These are phyloP conservation scores for Ectemnius continuus DNA, from an alignment of 2,888 invertebrate genomes.

Conservation along the genomic window DNA sequence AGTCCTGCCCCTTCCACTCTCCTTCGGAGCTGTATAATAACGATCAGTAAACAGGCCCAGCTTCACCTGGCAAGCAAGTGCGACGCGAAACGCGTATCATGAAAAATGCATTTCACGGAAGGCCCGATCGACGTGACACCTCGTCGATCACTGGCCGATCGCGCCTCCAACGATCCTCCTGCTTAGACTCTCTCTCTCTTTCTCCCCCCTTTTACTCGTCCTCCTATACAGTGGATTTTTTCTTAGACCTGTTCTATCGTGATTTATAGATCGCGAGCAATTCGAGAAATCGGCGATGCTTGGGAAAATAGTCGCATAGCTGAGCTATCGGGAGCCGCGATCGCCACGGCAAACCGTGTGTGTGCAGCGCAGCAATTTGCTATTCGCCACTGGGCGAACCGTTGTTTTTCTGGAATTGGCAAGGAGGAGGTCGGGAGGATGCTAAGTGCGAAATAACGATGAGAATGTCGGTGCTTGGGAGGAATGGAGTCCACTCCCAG, in stretches of 20 bases:
- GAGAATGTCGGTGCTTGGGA: too few relatives aligned
- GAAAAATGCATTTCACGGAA: constrained; percentile 50
- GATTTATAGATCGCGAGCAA: not conserved
- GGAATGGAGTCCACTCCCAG: too few relatives aligned
- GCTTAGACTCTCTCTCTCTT: not conserved
- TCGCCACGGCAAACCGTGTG: too few relatives aligned
- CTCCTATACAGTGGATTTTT: not conserved
- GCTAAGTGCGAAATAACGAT: too few relatives aligned
- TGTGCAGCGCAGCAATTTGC: too few relatives aligned
- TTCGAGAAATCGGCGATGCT: not conserved
- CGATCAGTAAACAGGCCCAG: constrained; percentile 59
- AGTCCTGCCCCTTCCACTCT: constrained; percentile 40
- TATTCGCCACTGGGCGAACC: too few relatives aligned
- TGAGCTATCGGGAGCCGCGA: too few relatives aligned
- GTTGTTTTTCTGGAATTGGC: too few relatives aligned
- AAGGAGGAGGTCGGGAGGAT: too few relatives aligned
- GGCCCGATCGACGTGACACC: constrained; percentile 39
- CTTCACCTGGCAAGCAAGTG: constrained; percentile 11
- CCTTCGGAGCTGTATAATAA: constrained; percentile 60
- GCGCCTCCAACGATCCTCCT: not conserved
- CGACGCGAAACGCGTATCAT: constrained; percentile 34
- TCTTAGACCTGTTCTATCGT: not conserved
- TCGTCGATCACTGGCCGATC: constrained; percentile 4
- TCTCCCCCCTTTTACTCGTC: not conserved
- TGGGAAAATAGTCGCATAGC: not conserved